Evolutionary conservation across 2,888 invertebrate genomes (phyloP).

Genomic region (Dolichopus griseipennis): DNA sequence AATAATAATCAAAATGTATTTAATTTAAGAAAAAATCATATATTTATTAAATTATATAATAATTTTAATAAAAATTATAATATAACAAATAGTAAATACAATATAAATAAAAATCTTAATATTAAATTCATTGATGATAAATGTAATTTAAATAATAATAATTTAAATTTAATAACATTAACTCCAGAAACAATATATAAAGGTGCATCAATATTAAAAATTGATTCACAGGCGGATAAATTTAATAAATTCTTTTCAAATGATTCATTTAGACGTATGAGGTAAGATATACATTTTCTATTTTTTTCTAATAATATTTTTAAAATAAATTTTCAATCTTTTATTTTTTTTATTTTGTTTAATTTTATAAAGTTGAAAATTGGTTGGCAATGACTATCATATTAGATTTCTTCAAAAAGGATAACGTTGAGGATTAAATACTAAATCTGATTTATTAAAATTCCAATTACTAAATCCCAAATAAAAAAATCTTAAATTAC

Average conservation of each 20-base stretch:
- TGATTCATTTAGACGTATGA: slow-evolving; percentile 18
- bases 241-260: not conserved
- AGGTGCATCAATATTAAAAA: slow-evolving; percentile 39
- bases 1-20: not conserved
- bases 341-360: not conserved
- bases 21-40: not conserved
- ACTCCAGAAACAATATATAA: slow-evolving; percentile 43
- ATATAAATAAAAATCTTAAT: slow-evolving; percentile 16
- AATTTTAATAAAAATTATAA: slow-evolving; percentile 2
- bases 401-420: too few relatives aligned
- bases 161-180: slow-evolving; percentile 41
- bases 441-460: too few relatives aligned
- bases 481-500: too few relatives aligned
- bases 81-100: slow-evolving; percentile 14
- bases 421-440: too few relatives aligned
- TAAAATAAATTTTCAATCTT: not conserved
- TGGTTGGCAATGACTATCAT: too few relatives aligned
- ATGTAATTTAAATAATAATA: slow-evolving; percentile 2
- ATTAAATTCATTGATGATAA: not conserved
- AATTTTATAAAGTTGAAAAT: too few relatives aligned
- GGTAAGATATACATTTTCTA: slow-evolving; percentile 18
- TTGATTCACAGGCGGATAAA: slow-evolving; percentile 19
- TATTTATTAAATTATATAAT: not conserved
- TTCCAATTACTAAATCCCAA: too few relatives aligned
- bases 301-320: not conserved